phyloP scores from a whole-genome alignment of 2,113 vertebrate species.

The Toxotes chatareus region DNA sequence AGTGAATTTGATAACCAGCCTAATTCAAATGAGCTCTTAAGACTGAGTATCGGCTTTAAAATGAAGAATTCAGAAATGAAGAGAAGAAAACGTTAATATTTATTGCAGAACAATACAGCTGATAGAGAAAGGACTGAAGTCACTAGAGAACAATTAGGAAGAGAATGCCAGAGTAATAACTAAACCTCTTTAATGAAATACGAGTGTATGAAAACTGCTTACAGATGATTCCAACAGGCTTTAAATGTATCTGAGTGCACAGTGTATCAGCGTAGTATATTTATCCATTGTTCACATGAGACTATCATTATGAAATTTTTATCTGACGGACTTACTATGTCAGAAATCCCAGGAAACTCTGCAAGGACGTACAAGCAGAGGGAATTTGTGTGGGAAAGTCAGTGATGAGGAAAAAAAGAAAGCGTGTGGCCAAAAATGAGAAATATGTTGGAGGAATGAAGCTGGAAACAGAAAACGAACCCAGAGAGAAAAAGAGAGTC shows the following conservation, averaged over 20 bases:
- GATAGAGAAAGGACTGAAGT: slow-evolving; percentile 2
- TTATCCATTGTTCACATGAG: not conserved
- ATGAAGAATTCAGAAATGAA: not conserved
- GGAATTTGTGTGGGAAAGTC: not conserved
- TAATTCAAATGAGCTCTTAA: not conserved
- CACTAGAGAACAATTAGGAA: slow-evolving; percentile 17
- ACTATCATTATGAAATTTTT: not conserved
- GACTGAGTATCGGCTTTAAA: not conserved
- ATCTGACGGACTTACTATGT: slow-evolving; percentile 8
- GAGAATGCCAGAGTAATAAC: slow-evolving; percentile 19
- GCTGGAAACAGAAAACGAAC: slow-evolving; percentile 2
- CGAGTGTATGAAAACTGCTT: slow-evolving; percentile 2
- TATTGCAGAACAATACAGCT: slow-evolving; percentile 13
- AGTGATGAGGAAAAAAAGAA: slow-evolving; percentile 2
- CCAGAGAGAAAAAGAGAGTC: slow-evolving; percentile 8
- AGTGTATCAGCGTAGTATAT: not conserved
- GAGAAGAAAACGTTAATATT: not conserved
- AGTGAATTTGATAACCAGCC: not conserved
- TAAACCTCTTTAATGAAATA: slow-evolving; percentile 39
- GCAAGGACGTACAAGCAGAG: not conserved
- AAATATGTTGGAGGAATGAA: not conserved
- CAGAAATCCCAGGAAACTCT: not conserved
- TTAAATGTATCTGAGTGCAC: not conserved
- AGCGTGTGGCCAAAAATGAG: not conserved
- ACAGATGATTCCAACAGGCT: not conserved